A percentile compares a stretch with the other conserved stretches of the same genome.
Conservation (phyloP, 1,140 invertebrate genomes). For the Brachionus rotundiformis region DNA sequence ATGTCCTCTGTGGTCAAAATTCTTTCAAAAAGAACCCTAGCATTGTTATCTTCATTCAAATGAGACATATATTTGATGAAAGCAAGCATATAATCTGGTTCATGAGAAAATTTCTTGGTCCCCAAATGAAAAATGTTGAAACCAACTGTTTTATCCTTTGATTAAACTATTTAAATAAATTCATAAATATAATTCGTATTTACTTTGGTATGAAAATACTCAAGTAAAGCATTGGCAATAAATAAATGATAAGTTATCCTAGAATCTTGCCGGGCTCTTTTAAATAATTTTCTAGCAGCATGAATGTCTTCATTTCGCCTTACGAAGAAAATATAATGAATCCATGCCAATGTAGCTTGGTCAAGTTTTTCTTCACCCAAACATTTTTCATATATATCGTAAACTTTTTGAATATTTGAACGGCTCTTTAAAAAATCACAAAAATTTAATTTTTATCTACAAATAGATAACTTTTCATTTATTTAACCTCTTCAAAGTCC, state of each 20-base stretch:
- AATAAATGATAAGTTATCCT: constrained; percentile 87
- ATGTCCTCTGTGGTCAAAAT: constrained; percentile 69
- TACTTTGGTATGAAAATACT: constrained; percentile 95
- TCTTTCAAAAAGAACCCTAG: constrained; percentile 91
- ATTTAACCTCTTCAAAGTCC: constrained; percentile 85
- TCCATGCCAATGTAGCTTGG: constrained; percentile 67
- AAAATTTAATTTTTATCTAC: neutral
- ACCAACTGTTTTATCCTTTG: constrained; percentile 88
- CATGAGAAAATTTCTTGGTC: constrained; percentile 89
- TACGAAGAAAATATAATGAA: constrained; percentile 99
- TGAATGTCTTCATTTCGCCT: constrained; percentile 95
- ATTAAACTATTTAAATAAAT: neutral
- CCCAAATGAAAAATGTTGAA: constrained; percentile 97
- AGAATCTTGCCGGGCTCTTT: constrained; percentile 86
- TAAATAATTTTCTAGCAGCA: constrained; percentile 88
- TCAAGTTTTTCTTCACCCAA: neutral
- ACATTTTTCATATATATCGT: constrained; percentile 11
- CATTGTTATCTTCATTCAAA: constrained; percentile 99
- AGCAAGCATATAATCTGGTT: constrained; percentile 88
- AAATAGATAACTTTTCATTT: neutral
- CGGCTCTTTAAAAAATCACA: constrained; percentile 38
- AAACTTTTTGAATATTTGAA: neutral
- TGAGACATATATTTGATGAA: constrained; percentile 97
- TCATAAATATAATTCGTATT: constrained; percentile 40
- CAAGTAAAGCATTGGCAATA: constrained; percentile 94